Conservation (phyloP, 2,113 vertebrate species). For the Strigops habroptila region DNA sequence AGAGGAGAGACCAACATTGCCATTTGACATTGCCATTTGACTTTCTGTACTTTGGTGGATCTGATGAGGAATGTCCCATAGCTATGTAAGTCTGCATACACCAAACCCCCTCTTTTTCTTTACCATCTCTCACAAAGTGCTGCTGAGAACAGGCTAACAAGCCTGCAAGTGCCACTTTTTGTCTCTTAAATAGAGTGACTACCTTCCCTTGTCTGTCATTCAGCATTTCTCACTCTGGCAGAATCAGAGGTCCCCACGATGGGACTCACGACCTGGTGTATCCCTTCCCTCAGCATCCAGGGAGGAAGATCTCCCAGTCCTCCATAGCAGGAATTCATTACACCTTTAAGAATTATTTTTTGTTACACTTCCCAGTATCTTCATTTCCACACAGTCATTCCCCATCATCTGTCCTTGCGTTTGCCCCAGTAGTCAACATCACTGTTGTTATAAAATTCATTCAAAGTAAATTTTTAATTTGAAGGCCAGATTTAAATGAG, state of each 20-base stretch:
- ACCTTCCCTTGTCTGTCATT: background rate
- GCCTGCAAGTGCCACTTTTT: background rate
- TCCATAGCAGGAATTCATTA: background rate
- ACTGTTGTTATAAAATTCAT: background rate
- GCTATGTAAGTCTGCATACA: fast-evolving
- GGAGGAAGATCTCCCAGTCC: background rate
- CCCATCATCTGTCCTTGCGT: background rate
- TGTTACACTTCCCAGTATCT: background rate
- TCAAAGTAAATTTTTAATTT: background rate
- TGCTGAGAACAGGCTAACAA: background rate
- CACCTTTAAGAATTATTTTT: background rate
- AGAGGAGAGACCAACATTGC: background rate
- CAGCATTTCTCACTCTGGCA: background rate
- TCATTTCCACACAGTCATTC: background rate
- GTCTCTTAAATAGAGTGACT: background rate
- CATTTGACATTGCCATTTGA: background rate
- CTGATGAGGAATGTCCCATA: background rate
- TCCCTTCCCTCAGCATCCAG: background rate
- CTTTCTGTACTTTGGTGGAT: background rate
- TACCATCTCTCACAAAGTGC: background rate
- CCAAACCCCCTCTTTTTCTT: background rate
- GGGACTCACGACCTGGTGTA: fast-evolving
- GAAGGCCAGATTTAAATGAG: background rate
- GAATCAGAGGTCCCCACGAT: background rate
- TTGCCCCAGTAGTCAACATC: background rate